Evolutionary conservation across 2,113 vertebrate species (phyloP).

Genomic region (Anthoscopus minutus): DNA sequence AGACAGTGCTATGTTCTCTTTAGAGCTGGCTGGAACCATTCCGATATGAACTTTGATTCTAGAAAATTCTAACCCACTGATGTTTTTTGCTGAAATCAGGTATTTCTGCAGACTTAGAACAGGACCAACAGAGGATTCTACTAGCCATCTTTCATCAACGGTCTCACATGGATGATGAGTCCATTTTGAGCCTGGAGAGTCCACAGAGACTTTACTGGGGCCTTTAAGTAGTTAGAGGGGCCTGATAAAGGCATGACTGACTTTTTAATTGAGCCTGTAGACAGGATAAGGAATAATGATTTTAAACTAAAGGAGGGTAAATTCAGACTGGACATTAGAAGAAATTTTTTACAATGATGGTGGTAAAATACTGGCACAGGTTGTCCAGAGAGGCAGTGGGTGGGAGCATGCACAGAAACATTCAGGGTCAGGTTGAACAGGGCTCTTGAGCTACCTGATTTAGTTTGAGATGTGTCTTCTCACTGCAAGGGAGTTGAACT

Average conservation of each 20-base stretch:
- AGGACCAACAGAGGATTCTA: neutral
- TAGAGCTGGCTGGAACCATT: neutral
- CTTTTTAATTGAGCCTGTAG: neutral
- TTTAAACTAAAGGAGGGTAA: neutral
- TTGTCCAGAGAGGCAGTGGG: neutral
- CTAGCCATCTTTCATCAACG: neutral
- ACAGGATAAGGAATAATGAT: neutral
- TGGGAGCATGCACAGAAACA: neutral
- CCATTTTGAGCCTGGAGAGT: neutral
- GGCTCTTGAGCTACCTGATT: neutral
- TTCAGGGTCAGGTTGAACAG: neutral
- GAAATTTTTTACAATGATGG: neutral
- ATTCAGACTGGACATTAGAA: neutral
- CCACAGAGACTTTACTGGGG: neutral
- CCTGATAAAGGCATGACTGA: neutral
- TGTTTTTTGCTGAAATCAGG: neutral
- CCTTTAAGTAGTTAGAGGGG: neutral
- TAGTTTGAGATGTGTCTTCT: neutral
- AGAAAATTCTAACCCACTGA: neutral
- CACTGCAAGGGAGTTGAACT: neutral
- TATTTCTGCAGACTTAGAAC: neutral
- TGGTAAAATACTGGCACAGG: neutral
- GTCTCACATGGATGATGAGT: neutral
- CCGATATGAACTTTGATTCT: neutral
- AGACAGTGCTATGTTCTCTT: accelerated